A percentile compares a stretch with the other conserved stretches of the same genome.
Conservation (phyloP, 2,113 vertebrate genomes). For the Poicephalus gulielmi region DNA sequence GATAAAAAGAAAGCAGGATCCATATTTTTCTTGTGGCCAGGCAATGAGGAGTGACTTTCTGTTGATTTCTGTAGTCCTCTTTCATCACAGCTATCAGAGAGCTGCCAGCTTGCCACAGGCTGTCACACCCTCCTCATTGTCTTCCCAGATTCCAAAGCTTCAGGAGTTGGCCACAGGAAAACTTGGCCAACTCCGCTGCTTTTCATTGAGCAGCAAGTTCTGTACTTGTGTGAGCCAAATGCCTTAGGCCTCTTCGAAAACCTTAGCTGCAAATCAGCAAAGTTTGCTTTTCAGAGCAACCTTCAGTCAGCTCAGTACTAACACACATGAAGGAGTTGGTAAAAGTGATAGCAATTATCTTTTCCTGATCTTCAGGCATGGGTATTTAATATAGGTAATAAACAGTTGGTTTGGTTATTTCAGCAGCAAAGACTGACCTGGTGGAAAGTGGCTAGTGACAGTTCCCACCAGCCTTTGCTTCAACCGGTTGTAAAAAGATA, state of each 20-base stretch:
- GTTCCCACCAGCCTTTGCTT: neutral
- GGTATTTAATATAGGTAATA: neutral
- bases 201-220: neutral
- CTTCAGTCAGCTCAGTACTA: neutral
- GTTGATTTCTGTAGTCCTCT: neutral
- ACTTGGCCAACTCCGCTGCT: neutral
- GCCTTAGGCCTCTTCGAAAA: neutral
- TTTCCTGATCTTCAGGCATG: neutral
- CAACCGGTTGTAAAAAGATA: neutral
- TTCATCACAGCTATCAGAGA: neutral
- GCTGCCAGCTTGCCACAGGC: neutral
- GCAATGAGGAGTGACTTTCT: neutral
- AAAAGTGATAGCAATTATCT: neutral
- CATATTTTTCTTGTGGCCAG: neutral
- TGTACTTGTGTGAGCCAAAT: neutral
- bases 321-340: neutral
- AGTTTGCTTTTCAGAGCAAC: neutral
- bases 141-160: neutral
- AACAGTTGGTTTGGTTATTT: neutral
- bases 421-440: neutral
- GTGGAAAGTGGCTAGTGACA: rapidly evolving
- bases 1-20: neutral
- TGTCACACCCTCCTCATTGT: neutral
- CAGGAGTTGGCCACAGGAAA: neutral
- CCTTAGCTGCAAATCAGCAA: neutral